phyloP scores from a whole-genome alignment of 2,113 vertebrate genomes.

The Rostratula benghalensis region DNA sequence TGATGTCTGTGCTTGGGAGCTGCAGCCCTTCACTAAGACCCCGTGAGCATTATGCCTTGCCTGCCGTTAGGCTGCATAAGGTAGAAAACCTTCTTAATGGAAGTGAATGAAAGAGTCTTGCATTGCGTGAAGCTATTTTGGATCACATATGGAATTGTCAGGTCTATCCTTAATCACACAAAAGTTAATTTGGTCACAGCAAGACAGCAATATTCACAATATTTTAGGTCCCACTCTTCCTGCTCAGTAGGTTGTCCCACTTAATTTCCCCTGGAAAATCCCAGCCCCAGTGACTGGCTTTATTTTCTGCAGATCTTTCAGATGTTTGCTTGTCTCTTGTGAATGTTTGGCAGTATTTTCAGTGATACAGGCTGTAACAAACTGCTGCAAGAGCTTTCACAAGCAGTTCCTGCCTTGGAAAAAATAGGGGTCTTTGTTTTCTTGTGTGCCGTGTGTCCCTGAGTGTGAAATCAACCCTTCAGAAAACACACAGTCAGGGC shows the following conservation, averaged over 20 bases:
- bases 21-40: not conserved
- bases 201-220: not conserved
- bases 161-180: not conserved
- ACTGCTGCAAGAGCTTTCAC: not conserved
- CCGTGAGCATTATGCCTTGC: not conserved
- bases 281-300: not conserved
- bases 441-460: not conserved
- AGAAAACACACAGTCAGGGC: not conserved
- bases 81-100: not conserved
- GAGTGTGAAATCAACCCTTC: conserved; percentile 12
- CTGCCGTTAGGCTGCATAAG: not conserved
- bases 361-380: not conserved
- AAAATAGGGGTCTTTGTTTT: not conserved
- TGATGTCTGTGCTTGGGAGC: not conserved
- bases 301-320: not conserved
- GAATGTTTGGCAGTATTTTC: not conserved
- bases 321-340: not conserved
- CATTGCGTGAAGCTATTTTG: not conserved
- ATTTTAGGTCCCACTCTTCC: not conserved
- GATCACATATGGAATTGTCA: not conserved
- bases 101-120: not conserved
- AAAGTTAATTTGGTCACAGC: conserved; percentile 28
- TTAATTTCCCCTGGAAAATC: conserved; percentile 10
- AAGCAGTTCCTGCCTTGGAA: not conserved
- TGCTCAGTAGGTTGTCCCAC: not conserved